Evolutionary conservation across 2,113 vertebrate species (phyloP).

Genomic region (Platichthys stellatus): DNA sequence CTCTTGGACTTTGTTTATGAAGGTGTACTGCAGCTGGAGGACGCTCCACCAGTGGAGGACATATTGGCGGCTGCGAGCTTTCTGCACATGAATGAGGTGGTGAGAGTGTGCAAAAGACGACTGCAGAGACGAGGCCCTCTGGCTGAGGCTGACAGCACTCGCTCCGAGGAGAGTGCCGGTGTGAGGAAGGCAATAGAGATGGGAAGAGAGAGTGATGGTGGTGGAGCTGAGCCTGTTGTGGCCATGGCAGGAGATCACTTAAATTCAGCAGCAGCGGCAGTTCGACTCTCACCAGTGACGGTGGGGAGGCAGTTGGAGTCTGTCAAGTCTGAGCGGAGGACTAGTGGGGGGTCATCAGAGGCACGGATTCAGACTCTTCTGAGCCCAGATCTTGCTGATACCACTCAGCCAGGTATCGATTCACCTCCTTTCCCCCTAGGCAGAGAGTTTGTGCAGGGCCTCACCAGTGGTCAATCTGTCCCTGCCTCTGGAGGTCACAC

Average conservation of each 20-base stretch:
- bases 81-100: slow-evolving; percentile 96
- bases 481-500: slow-evolving; percentile 40
- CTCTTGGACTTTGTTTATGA: slow-evolving; percentile 96
- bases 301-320: slow-evolving; percentile 51
- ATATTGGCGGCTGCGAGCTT: slow-evolving; percentile 94
- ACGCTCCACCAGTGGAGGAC: slow-evolving; percentile 89
- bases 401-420: slow-evolving; percentile 92
- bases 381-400: slow-evolving; percentile 86
- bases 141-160: slow-evolving; percentile 94
- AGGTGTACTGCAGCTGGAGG: slow-evolving; percentile 86
- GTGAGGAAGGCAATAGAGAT: slow-evolving; percentile 60
- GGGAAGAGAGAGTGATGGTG: slow-evolving; percentile 20
- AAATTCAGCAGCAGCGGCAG: slow-evolving; percentile 39
- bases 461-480: slow-evolving; percentile 30
- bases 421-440: slow-evolving; percentile 51
- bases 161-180: slow-evolving; percentile 86
- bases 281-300: slow-evolving; percentile 35
- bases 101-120: slow-evolving; percentile 91
- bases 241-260: slow-evolving; percentile 30
- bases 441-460: slow-evolving; percentile 48
- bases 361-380: slow-evolving; percentile 56
- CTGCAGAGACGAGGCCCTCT: slow-evolving; percentile 86
- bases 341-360: slow-evolving; percentile 35
- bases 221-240: slow-evolving; percentile 18
- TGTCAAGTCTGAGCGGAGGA: slow-evolving; percentile 65